A percentile compares a stretch with the other conserved stretches of the same genome.
Evolutionary conservation across 2,113 vertebrate species (phyloP).

Genomic region (Corydoras sp.): DNA sequence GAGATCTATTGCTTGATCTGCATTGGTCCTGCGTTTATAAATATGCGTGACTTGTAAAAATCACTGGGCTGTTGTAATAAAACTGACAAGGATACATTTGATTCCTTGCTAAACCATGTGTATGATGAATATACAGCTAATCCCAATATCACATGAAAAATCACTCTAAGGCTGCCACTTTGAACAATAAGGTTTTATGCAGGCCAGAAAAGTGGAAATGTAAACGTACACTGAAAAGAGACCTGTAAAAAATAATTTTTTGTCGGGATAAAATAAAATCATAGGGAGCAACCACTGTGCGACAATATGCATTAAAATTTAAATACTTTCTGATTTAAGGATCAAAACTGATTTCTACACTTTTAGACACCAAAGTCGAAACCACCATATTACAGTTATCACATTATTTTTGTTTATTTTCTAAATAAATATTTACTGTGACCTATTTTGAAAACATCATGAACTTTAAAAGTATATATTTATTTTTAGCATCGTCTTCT

Average conservation of each 20-base stretch:
- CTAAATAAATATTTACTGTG: too few relatives aligned
- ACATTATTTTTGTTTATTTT: too few relatives aligned
- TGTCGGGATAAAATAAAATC: conserved; percentile 26
- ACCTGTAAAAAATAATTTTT: conserved; percentile 30
- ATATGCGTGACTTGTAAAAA: conserved; percentile 50
- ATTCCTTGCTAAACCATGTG: conserved; percentile 13
- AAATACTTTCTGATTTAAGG: background rate
- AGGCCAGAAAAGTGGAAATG: conserved; percentile 3
- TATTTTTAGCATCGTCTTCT: too few relatives aligned
- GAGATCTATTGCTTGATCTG: conserved; percentile 55
- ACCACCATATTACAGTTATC: too few relatives aligned
- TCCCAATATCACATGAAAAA: conserved; percentile 25
- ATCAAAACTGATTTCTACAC: conserved; percentile 7
- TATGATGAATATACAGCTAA: conserved; percentile 32
- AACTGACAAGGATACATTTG: conserved; percentile 18
- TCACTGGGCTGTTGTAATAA: conserved; percentile 36
- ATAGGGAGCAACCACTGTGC: conserved; percentile 17
- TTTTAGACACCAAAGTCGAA: too few relatives aligned
- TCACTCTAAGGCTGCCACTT: conserved; percentile 24
- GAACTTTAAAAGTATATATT: too few relatives aligned
- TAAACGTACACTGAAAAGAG: conserved; percentile 15
- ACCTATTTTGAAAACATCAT: too few relatives aligned
- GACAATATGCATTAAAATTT: background rate
- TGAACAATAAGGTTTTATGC: conserved; percentile 11
- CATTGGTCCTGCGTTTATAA: conserved; percentile 59